Evolutionary conservation across 2,888 invertebrate species (phyloP).

Genomic region (Hydroisotoma schaefferi): DNA sequence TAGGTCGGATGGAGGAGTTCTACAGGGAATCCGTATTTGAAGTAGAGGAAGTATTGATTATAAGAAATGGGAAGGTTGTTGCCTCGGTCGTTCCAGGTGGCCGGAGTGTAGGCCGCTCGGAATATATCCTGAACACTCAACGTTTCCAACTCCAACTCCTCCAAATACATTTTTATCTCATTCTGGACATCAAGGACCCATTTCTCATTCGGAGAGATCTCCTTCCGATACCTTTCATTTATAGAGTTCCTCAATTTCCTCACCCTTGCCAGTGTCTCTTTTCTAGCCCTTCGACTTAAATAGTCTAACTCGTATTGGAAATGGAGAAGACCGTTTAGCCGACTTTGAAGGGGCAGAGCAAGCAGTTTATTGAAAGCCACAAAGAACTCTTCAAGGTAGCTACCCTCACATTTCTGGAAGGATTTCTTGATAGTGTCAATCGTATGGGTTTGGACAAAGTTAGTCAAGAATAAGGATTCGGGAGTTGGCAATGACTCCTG

Average conservation of each 20-base stretch:
- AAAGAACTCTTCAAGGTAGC: not conserved
- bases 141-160: not conserved
- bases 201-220: not conserved
- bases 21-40: not conserved
- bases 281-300: not conserved
- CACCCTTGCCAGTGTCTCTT: not conserved
- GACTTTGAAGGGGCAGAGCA: not conserved
- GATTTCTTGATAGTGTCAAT: slow-evolving; percentile 1
- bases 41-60: not conserved
- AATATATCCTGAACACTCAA: not conserved
- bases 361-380: not conserved
- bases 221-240: not conserved
- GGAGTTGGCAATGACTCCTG: not conserved
- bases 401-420: not conserved
- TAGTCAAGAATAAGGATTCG: not conserved
- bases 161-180: not conserved
- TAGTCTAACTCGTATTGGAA: slow-evolving; percentile 3
- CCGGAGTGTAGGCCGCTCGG: not conserved
- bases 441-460: not conserved
- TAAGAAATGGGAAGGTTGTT: not conserved
- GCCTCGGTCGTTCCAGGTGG: not conserved
- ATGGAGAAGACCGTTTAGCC: not conserved
- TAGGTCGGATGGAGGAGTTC: slow-evolving; percentile 7
- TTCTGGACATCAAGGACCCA: slow-evolving; percentile 4
- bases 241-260: not conserved